phyloP scores from a whole-genome alignment of 1,140 invertebrate species.

The Mesaphorura yosii region DNA sequence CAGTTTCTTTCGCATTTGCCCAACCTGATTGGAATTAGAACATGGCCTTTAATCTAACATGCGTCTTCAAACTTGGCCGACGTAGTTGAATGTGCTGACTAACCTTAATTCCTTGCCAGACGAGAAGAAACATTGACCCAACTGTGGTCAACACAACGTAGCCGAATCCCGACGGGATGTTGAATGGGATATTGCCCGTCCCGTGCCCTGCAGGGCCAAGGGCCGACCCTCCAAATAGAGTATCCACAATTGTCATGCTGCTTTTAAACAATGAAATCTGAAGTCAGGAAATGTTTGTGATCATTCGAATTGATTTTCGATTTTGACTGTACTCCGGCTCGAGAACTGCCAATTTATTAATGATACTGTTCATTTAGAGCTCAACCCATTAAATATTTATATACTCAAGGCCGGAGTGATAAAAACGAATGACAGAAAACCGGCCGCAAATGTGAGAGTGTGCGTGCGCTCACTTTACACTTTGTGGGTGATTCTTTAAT shows the following conservation, averaged over 20 bases:
- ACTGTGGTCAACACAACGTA: slow-evolving; percentile 35
- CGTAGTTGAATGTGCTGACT: too few relatives aligned
- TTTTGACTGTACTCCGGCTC: too few relatives aligned
- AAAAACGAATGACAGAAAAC: too few relatives aligned
- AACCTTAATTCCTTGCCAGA: slow-evolving; percentile 36
- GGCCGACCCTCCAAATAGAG: slow-evolving; percentile 20
- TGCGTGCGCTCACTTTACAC: too few relatives aligned
- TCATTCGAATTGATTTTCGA: too few relatives aligned
- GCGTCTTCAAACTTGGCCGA: not conserved
- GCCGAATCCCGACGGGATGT: slow-evolving; percentile 35
- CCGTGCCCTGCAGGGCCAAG: slow-evolving; percentile 5
- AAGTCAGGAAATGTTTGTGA: too few relatives aligned
- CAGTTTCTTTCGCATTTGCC: slow-evolving; percentile 15
- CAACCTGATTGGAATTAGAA: slow-evolving; percentile 26
- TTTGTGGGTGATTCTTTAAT: too few relatives aligned
- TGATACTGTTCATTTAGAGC: too few relatives aligned
- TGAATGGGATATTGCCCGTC: slow-evolving; percentile 9
- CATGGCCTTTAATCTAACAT: not conserved
- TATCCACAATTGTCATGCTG: slow-evolving; percentile 6
- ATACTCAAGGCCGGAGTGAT: too few relatives aligned
- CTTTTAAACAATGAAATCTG: not conserved
- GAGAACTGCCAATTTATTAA: too few relatives aligned
- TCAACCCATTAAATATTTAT: too few relatives aligned
- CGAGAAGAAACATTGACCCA: slow-evolving; percentile 34
- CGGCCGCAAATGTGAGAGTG: too few relatives aligned